phyloP scores from a whole-genome alignment of 2,888 invertebrate species.

The Sesamia inferens region DNA sequence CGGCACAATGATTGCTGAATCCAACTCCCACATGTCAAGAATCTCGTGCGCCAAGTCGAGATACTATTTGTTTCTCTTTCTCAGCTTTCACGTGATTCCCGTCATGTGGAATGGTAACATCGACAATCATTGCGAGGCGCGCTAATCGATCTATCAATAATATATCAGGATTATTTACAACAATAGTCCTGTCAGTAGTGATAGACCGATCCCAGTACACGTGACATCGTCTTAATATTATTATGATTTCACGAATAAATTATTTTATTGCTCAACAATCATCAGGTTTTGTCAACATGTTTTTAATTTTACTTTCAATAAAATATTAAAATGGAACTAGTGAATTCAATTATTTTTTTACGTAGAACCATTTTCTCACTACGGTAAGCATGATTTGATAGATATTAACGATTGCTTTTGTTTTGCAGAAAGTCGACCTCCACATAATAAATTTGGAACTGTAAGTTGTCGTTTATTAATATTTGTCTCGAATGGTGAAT shows the following conservation, averaged over 20 bases:
- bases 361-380: not conserved
- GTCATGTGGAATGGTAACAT: too few species aligned
- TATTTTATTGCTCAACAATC: not conserved
- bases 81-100: too few species aligned
- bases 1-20: too few species aligned
- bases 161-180: too few species aligned
- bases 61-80: too few species aligned
- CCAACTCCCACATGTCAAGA: too few species aligned
- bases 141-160: too few species aligned
- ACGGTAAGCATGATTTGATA: slow-evolving; percentile 28
- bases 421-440: slow-evolving; percentile 36
- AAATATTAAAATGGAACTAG: slow-evolving; percentile 1
- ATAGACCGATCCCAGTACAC: too few species aligned
- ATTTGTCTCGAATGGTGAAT: not conserved
- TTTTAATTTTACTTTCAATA: slow-evolving; percentile 28
- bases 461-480: slow-evolving; percentile 34
- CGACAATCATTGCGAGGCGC: too few species aligned
- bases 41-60: too few species aligned
- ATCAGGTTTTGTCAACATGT: not conserved
- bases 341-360: not conserved
- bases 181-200: too few species aligned
- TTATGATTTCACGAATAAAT: not conserved
- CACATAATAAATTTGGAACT: slow-evolving; percentile 32
- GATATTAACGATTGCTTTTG: slow-evolving; percentile 35
- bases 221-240: too few species aligned